Evolutionary conservation across 2,113 vertebrate species (phyloP), one percentile per base, ranked within the genome.

Genomic region (Oreochromis spilurus): DNA sequence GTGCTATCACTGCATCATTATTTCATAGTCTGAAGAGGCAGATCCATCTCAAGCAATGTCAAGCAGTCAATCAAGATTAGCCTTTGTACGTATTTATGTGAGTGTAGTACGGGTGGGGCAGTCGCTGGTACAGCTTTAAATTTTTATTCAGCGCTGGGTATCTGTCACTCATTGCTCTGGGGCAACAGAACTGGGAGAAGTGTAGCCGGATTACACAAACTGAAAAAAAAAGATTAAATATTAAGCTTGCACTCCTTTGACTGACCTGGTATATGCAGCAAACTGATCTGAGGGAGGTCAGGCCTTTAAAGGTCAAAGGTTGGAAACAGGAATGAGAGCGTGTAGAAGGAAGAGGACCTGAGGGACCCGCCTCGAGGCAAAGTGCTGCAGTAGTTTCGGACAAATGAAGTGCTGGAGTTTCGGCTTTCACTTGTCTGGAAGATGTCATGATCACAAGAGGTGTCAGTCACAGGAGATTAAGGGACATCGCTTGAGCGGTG

Each of bases 101-200:
- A 36, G 72, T 21, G 48, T 52, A 77, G 45, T 52, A 52, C 2
- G 85, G 55, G 8, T 12, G 21, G 6, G 6, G 34, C 19, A 45
- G 34, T 79, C 70, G 31, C 11, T 87, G 85, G 58, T 40, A 67
- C 8, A 5, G 70, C 50, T 60, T 90, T 10, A 86, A 88, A 82
- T 6, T 90, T 90, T 90, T 53, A 91, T 89, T 26, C 40, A 14
- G 65, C 2, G 57, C 78, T 82, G 16, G 72, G 80, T 81, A 72
- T 82, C 91, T 92, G 91, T 92, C 91, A 92, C 84, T 92, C 84
- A 81, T 84, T 65, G 88, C 92, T 91, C 83, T 83, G 72, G 86
- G 91, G 85, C 90, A 89, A 53, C 16, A 78, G 57, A 79, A 81
- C 54, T 36, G 62, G 80, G 29, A 81, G 83, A 53, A 52, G 36